These are phyloP conservation scores for Eupristina koningsbergeri DNA, from an alignment of 1,140 invertebrate genomes.

Conservation along the genomic window DNA sequence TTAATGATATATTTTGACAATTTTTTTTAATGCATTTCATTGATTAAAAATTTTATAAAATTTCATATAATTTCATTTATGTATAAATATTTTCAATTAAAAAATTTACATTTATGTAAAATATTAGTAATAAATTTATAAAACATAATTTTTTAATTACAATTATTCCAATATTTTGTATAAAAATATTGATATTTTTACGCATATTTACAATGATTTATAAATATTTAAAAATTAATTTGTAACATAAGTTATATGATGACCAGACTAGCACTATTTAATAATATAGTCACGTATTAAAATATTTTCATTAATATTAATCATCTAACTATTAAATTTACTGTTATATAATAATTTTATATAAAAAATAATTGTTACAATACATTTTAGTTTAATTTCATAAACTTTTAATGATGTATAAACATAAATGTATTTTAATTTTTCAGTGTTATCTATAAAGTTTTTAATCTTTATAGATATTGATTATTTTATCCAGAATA, in stretches of 20 bases:
- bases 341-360: background rate
- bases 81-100: background rate
- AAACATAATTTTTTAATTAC: slow-evolving; percentile 36
- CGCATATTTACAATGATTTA: slow-evolving; percentile 46
- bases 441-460: background rate
- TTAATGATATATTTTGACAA: slow-evolving; percentile 1
- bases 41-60: slow-evolving; percentile 11
- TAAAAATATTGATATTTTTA: slow-evolving; percentile 27
- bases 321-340: background rate
- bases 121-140: slow-evolving; percentile 37
- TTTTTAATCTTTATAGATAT: background rate
- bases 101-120: background rate
- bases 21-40: background rate
- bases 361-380: background rate
- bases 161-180: slow-evolving; percentile 22
- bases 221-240: slow-evolving; percentile 31
- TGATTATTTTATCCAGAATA: background rate
- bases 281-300: slow-evolving; percentile 4
- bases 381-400: background rate
- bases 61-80: background rate
- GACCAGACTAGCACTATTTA: slow-evolving; percentile 23
- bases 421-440: background rate
- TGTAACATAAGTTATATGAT: background rate
- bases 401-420: background rate
- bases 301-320: slow-evolving; percentile 20